Evolutionary conservation across 2,888 invertebrate genomes (phyloP), one percentile per base, ranked within the genome.

Genomic region (Trisateles emortualis): DNA sequence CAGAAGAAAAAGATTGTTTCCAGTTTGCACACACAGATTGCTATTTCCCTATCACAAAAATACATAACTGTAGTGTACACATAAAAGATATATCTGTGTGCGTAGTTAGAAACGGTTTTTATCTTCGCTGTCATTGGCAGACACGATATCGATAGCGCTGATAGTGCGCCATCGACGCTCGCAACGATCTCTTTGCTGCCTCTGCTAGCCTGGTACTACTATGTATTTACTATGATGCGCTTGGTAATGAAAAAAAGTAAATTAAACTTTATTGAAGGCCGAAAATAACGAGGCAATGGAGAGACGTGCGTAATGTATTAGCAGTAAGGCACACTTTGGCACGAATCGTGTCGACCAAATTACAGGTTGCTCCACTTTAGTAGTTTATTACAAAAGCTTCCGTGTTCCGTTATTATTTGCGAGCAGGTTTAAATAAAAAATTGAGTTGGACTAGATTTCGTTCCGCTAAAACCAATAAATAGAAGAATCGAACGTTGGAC

Each of bases 161-260:
- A 69, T 71, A 72, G 68, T 77, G 70, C 70, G 79, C 54, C 64
- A 76, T 76, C 72, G 74, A 49, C 55, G 52, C 52, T 59, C 53
- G 49, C 63, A 49, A 63, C 70, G 58, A 83, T 70, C 86, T 88
- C 88, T 81, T 73, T 61, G 70, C 64, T 54, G 52, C 62, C 62
- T 85, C 82, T 92, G 88, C 61, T 72, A 57, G 74, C 92, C 90
- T 92, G 78, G 92, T 92, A 88, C 77, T 68, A 79, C 89, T 90
- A 91, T 92, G 87, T 92, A 91, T 88, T 88, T 81, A 86, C 84
- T 83, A 81, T 84, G 84, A 87, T 90, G 86, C 84, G 84, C 86
- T 83, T 81, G 82, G 76, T 83, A 80, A 81, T 84, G 84, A 88
- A 89, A 88, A 83, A 84, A 81, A 83, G 79, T 81, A 83, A 83